Base-by-base conservation (phyloP, 2,797 vertebrate genomes). In the Amniataba percoides region DNA sequence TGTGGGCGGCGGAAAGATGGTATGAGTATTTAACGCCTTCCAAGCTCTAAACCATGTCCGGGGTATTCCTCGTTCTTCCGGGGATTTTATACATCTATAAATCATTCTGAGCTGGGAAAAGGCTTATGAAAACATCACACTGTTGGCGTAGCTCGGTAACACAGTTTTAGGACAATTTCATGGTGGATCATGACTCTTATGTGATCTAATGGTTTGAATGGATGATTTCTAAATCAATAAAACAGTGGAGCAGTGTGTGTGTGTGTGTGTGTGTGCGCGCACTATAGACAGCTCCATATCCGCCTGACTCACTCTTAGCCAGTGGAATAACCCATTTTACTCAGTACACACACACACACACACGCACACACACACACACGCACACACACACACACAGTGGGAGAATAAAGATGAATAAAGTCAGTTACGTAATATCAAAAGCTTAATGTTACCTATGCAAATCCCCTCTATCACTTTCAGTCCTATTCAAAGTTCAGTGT, bases 331-430 rank as follows among this genome's bases (percentile, higher is more conserved):
- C 66, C 45, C 1, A 12, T 73, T 83, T 80, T 67, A 46, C 34
- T 23, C 52, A 12, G 16, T 23, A 40, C 34, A 69, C 53, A 59
- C 34, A 42, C 48, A 48, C 7, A 36, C n/a, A 36, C 40, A 25
- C 23, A 11, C n/a, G 5, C 39, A 43, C 21, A 43, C 39, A 60
- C 58, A 43, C 62, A 62, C 59, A 75, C 63, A 71, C 34, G 63
- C 45, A 51, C 51, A 62, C 59, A 75, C 63, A 71, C 34, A 67
- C 45, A 51, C 51, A 80, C 58, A 51, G 68, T 12, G 36, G 21
- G 6, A 48, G 53, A 83, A 78, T 77, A 81, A 77, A 80, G 52
- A 21, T 90, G 90, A 91, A 91, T 92, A 84, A 84, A 88, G 62
- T 34, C 15, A 71, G 71, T 90, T 90, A 78, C 58, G 73, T 87